phyloP scores from a whole-genome alignment of 2,113 vertebrate species.

The Paralichthys olivaceus region DNA sequence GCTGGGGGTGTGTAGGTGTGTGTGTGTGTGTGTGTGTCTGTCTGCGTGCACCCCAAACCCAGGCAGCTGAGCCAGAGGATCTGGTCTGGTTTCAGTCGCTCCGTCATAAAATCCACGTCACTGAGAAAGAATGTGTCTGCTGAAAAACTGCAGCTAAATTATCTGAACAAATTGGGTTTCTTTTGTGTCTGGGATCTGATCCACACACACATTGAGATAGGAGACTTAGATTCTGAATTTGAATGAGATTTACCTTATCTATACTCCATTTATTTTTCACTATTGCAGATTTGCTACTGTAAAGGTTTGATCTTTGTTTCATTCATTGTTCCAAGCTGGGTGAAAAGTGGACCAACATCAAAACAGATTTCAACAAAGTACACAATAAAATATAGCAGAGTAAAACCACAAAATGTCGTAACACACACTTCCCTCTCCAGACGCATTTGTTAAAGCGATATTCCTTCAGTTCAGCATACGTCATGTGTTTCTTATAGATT shows the following conservation, averaged over 20 bases:
- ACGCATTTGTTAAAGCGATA: constrained; percentile 52
- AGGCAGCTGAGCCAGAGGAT: constrained; percentile 63
- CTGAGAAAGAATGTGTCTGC: constrained; percentile 82
- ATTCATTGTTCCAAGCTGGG: constrained; percentile 42
- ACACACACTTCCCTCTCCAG: constrained; percentile 27
- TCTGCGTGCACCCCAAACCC: constrained; percentile 32
- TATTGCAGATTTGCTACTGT: constrained; percentile 41
- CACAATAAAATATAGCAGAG: constrained; percentile 18
- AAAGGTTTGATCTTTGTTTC: constrained; percentile 32
- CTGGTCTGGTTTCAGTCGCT: constrained; percentile 79
- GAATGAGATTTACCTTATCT: constrained; percentile 41
- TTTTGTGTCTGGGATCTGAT: constrained; percentile 74
- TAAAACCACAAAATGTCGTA: constrained; percentile 36
- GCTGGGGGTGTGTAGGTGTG: constrained; percentile 29
- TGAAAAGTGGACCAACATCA: constrained; percentile 7
- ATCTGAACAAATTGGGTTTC: constrained; percentile 81
- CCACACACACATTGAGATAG: constrained; percentile 55
- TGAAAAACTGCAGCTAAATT: constrained; percentile 74
- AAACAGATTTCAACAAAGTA: constrained; percentile 15
- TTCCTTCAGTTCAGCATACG: constrained; percentile 49
- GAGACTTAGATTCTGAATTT: constrained; percentile 41
- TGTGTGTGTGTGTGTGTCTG: neutral
- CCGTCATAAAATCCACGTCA: constrained; percentile 82
- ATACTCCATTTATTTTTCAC: constrained; percentile 4
- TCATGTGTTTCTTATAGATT: constrained; percentile 71